Base-by-base conservation (phyloP, 2,797 vertebrate species). In the Eospalax fontanierii region DNA sequence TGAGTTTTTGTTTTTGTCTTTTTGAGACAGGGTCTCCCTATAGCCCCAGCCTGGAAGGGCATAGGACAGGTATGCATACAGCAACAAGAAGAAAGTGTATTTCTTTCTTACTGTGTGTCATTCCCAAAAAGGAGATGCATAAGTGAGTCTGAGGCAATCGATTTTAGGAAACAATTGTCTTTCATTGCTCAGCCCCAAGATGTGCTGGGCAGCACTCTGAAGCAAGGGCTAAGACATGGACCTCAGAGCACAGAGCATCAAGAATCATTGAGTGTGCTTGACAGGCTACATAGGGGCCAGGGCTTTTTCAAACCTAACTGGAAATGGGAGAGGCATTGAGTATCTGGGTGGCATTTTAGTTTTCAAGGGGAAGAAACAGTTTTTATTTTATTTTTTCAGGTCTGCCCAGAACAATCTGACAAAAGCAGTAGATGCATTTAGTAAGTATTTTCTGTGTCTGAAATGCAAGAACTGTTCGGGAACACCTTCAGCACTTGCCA, bases 351-450 rank as follows among this genome's bases (percentile, higher is more conserved):
- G 0, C 22, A 0, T 18, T 87, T 66, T 46, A 8, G 0, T 83
- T 92, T 95, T 66, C 66, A 14, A 74, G 33, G 24, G 33, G 22
- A 61, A 88, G 11, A 57, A 81, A n/a, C 28, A 50, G 1, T 40
- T n/a, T 54, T 79, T 26, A 30, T 79, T 87, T 88, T 97, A 7
- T 97, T 94, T 97, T 78, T 71, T 28, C 97, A 99, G 99, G 96
- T 96, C 98, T 28, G 66, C 98, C 50, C 97, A 98, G n/a, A 97
- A 97, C 97, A 98, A 98, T 89, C 40, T 98, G 87, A 95, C 97
- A 19, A 99, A 98, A 97, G 99, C 99, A 54, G 90, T 99, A 50
- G 98, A 99, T n/a, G 99, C 99, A 6, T 99, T 99, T 94, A 98
- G 99, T 99, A 98, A 98, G 99, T 99, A 97, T 87, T 93, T 57